phyloP scores from a whole-genome alignment of 2,113 vertebrate species.

The Tachysurus vachellii region DNA sequence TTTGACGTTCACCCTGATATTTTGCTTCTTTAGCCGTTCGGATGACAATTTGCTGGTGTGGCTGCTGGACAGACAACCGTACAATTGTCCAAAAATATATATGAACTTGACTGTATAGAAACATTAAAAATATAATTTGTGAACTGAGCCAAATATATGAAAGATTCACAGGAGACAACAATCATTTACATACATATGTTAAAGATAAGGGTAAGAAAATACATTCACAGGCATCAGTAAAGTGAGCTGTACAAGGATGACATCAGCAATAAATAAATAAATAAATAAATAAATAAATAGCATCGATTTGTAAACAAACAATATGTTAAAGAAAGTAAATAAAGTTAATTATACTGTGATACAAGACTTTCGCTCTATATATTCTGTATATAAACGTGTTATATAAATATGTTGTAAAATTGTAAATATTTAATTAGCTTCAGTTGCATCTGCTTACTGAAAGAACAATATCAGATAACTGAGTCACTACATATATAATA shows the following conservation, averaged over 20 bases:
- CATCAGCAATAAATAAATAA: background rate
- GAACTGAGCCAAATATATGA: too few species aligned
- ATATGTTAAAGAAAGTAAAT: background rate
- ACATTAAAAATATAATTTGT: too few species aligned
- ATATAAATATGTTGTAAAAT: background rate
- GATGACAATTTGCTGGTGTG: too few species aligned
- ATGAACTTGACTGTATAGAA: too few species aligned
- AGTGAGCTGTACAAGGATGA: background rate
- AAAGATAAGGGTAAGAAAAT: background rate
- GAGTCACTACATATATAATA: background rate
- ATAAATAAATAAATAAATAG: background rate
- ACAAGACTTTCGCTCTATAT: too few species aligned
- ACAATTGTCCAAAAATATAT: too few species aligned
- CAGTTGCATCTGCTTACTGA: background rate
- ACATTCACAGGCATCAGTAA: background rate
- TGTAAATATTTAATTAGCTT: conserved; percentile 10
- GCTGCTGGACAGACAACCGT: too few species aligned
- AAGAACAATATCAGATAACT: background rate
- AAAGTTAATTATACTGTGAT: background rate
- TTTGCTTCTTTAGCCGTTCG: too few species aligned
- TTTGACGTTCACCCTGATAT: too few species aligned
- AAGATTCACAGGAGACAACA: background rate
- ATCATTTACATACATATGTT: background rate
- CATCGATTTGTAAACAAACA: background rate
- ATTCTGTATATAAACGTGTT: too few species aligned